phyloP scores from a whole-genome alignment of 2,113 vertebrate species.

The Vireo altiloquus region DNA sequence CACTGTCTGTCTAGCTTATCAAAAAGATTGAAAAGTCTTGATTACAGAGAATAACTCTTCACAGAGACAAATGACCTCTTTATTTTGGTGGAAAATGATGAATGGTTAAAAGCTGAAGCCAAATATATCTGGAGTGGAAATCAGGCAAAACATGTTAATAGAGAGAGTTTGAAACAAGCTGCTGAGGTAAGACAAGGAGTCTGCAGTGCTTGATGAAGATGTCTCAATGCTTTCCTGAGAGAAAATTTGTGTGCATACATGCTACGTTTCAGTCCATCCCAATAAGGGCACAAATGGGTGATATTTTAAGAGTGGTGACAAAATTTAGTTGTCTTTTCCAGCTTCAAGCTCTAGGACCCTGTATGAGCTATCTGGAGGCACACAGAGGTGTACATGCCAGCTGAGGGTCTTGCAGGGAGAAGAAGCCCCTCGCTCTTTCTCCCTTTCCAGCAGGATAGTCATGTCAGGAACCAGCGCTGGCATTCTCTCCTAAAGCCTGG shows the following conservation, averaged over 20 bases:
- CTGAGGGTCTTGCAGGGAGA: neutral
- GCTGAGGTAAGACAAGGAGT: neutral
- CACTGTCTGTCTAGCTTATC: neutral
- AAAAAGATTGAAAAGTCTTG: conserved; percentile 28
- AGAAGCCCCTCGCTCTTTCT: neutral
- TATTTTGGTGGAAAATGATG: conserved; percentile 1
- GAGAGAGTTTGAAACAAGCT: neutral
- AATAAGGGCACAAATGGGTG: neutral
- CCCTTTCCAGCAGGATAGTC: neutral
- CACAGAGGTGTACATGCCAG: neutral
- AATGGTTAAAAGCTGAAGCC: conserved; percentile 19
- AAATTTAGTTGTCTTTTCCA: neutral
- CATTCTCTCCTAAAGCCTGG: neutral
- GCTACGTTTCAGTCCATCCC: neutral
- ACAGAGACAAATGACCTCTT: neutral
- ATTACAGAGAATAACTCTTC: conserved; percentile 20
- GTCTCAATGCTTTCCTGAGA: neutral
- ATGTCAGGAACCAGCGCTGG: neutral
- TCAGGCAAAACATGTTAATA: neutral
- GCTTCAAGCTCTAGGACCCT: neutral
- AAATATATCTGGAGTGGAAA: conserved; percentile 14
- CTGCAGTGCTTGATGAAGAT: neutral
- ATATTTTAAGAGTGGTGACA: neutral
- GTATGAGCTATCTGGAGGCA: neutral
- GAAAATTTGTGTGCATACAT: neutral